Conservation (phyloP, 2,888 invertebrate species). For the Glomeris marginata region DNA sequence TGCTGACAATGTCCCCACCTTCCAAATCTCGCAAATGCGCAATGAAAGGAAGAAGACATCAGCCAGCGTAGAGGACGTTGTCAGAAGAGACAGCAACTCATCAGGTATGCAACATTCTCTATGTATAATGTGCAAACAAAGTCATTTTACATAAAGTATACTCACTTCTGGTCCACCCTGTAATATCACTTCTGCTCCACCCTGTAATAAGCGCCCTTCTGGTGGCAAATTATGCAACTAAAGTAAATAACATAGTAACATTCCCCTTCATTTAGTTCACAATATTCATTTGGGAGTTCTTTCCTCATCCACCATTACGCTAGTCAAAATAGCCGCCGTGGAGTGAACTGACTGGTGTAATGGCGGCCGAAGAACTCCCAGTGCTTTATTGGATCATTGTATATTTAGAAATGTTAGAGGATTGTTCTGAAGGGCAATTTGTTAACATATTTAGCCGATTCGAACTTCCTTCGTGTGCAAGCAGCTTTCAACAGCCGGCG, state of each 20-base stretch:
- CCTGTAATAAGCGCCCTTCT: too few relatives aligned
- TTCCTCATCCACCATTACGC: too few relatives aligned
- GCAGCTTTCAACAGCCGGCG: slow-evolving; percentile 70
- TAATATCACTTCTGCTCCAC: too few relatives aligned
- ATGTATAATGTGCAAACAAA: slow-evolving; percentile 11
- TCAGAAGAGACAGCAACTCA: slow-evolving; percentile 55
- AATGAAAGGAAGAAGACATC: slow-evolving; percentile 57
- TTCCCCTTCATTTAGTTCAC: too few relatives aligned
- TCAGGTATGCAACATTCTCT: slow-evolving; percentile 35
- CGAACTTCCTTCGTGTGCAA: slow-evolving; percentile 71
- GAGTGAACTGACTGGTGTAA: too few relatives aligned
- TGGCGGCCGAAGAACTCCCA: too few relatives aligned
- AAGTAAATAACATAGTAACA: too few relatives aligned
- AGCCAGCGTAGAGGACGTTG: slow-evolving; percentile 82
- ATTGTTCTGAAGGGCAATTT: not conserved
- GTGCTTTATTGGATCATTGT: too few relatives aligned
- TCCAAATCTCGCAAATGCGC: slow-evolving; percentile 62
- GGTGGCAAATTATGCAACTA: too few relatives aligned
- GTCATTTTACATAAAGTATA: slow-evolving; percentile 12
- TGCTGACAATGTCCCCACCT: slow-evolving; percentile 76
- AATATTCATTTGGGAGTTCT: too few relatives aligned
- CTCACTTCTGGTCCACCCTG: too few relatives aligned
- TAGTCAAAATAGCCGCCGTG: too few relatives aligned
- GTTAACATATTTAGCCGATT: slow-evolving; percentile 59
- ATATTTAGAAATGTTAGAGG: not conserved